phyloP scores from a whole-genome alignment of 2,888 invertebrate species.

The Lymantria monacha region DNA sequence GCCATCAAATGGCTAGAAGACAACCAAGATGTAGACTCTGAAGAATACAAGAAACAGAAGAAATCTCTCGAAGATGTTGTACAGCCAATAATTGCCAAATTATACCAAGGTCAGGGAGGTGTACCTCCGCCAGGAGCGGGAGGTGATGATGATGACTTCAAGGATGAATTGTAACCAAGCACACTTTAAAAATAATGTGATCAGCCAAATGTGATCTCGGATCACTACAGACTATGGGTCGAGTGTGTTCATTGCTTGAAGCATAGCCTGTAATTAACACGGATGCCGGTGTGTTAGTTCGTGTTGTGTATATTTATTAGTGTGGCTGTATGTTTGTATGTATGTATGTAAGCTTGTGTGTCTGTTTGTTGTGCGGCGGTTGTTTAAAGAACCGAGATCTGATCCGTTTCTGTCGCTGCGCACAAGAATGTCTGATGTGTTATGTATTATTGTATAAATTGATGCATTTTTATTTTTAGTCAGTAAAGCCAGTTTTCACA shows the following conservation, averaged over 20 bases:
- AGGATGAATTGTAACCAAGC: slow-evolving; percentile 89
- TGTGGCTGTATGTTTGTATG: slow-evolving; percentile 30
- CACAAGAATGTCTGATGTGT: slow-evolving; percentile 33
- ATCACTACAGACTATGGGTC: slow-evolving; percentile 44
- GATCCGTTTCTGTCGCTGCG: slow-evolving; percentile 52
- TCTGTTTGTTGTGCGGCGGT: slow-evolving; percentile 51
- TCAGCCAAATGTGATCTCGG: slow-evolving; percentile 72
- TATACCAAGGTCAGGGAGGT: slow-evolving; percentile 94
- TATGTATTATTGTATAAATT: slow-evolving; percentile 57
- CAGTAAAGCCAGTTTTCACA: slow-evolving; percentile 17
- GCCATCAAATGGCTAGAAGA: slow-evolving; percentile 99
- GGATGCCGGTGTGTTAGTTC: slow-evolving; percentile 61
- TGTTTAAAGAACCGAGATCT: slow-evolving; percentile 44
- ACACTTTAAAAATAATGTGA: slow-evolving; percentile 58
- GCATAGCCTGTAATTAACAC: slow-evolving; percentile 46
- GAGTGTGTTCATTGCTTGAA: slow-evolving; percentile 22
- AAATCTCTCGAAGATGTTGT: slow-evolving; percentile 97
- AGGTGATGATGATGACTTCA: slow-evolving; percentile 88
- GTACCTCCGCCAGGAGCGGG: slow-evolving; percentile 89
- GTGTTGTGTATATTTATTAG: slow-evolving; percentile 77
- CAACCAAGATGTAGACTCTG: slow-evolving; percentile 95
- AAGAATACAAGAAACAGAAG: slow-evolving; percentile 97
- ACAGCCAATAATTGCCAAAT: slow-evolving; percentile 98
- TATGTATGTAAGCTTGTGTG: slow-evolving; percentile 16
- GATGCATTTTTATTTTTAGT: slow-evolving; percentile 75